Evolutionary conservation across 2,888 invertebrate species (phyloP), one percentile per base, ranked within the genome.

Genomic region (Stegana nigrithorax): DNA sequence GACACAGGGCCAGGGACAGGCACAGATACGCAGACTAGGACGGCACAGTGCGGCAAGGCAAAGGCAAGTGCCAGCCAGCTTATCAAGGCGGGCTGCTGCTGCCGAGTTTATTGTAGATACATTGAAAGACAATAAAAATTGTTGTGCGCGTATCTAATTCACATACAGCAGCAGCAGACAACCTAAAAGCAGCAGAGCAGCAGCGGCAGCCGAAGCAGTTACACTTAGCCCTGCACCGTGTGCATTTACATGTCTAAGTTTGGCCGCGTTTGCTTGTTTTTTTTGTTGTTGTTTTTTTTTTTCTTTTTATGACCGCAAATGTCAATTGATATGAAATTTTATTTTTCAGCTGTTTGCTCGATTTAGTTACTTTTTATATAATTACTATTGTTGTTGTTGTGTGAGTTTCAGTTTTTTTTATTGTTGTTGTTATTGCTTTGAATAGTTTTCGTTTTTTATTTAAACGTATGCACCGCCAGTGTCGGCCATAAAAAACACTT

Each of bases 401-500:
- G 12, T 45, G 6, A 29, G 45, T 14, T n/a, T 14, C 42, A 29
- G 10, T 29, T 7, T 29, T 7, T 29, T 29, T 7, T 29, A 29
- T 5, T 39, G 39, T 14, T 14, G 36, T n/a, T 23, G 47, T 47
- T 23, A 12, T 21, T 47, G 47, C 25, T 47, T 8, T 47, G 8
- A n/a, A 4, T 12, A 21, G 14, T 32, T 1, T 32, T 3, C n/a
- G 36, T 36, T n/a, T 36, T n/a, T 36, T 3, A n/a, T n/a, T 36
- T n/a, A n/a, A n/a, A 36, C 10, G 36, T 36, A 36, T 10, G 10
- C 10, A n/a, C 36, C 10, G 36, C n/a, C 36, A 36, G 1, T 36
- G 12, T 6, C 42, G 80, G 72, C 78, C 64, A 78, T 80, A 80
- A 78, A 80, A 80, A 78, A 76, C 76, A 76, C 80, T 76, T 76